Conservation (phyloP, 2,113 vertebrate genomes). For the Siniperca chuatsi region DNA sequence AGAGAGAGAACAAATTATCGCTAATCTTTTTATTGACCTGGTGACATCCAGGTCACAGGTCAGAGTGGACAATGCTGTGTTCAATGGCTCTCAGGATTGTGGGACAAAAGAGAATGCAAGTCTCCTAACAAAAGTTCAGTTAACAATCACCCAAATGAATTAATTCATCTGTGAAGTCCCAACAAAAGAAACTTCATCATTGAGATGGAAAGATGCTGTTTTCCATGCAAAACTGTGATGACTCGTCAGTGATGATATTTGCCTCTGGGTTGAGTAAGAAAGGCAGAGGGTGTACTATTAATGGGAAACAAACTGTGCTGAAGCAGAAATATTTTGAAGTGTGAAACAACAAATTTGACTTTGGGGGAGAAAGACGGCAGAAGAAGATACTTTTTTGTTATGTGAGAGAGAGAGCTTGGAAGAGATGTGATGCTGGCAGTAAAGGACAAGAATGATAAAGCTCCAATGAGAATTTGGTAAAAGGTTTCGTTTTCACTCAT, state of each 20-base stretch:
- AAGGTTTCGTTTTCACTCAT: constrained; percentile 9
- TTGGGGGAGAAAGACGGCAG: neutral
- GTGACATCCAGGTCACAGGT: no score
- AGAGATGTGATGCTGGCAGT: constrained; percentile 24
- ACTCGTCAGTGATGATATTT: neutral
- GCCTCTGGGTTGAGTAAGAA: neutral
- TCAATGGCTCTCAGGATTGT: no score
- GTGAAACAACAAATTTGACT: constrained; percentile 38
- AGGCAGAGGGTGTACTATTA: neutral
- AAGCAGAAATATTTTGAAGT: constrained; percentile 43
- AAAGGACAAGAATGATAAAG: constrained; percentile 22
- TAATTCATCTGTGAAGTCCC: no score
- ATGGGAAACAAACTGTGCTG: constrained; percentile 22
- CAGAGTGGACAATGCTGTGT: no score
- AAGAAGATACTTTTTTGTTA: neutral
- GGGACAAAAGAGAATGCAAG: no score
- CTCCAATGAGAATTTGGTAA: constrained; percentile 24
- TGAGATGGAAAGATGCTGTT: neutral
- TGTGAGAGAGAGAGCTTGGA: neutral
- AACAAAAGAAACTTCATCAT: neutral
- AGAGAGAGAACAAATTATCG: no score
- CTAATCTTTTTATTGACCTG: no score
- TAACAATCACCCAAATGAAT: no score
- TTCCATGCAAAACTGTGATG: neutral
- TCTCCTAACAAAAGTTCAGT: no score